Conservation (phyloP, 35 echinoderm and acorn worm genomes). For the Ptychodera flava region DNA sequence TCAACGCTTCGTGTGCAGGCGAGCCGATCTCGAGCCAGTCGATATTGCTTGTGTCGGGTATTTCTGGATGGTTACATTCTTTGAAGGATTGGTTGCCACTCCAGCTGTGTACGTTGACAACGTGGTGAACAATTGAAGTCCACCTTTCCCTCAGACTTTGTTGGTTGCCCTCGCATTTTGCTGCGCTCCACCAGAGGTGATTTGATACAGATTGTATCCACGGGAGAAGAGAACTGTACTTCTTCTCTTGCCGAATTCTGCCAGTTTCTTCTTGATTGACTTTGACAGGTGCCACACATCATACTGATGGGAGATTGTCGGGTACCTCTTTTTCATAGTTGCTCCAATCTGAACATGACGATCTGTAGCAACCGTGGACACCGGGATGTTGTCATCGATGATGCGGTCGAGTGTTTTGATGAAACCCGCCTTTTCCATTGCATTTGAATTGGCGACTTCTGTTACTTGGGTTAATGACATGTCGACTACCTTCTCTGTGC, state of each 20-base stretch:
- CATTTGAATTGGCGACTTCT: too few relatives aligned
- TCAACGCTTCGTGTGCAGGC: constrained; percentile 28
- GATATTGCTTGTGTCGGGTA: neutral
- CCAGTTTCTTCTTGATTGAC: constrained; percentile 21
- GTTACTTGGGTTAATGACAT: constrained; percentile 9
- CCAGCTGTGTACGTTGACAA: constrained; percentile 39
- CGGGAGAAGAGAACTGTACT: constrained; percentile 6
- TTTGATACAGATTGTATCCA: constrained; percentile 34
- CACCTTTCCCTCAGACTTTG: constrained; percentile 40
- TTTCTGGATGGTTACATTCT: constrained; percentile 18
- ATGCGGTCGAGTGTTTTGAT: too few relatives aligned
- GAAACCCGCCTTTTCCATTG: too few relatives aligned
- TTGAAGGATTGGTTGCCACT: constrained; percentile 21
- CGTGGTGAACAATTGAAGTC: constrained; percentile 35
- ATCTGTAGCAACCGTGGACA: too few relatives aligned
- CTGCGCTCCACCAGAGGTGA: constrained; percentile 39
- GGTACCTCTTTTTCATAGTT: constrained; percentile 19
- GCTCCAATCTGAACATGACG: constrained; percentile 35
- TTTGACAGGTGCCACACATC: constrained; percentile 42
- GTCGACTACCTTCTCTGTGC: constrained; percentile 19
- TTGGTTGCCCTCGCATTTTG: neutral
- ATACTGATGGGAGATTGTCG: constrained; percentile 35
- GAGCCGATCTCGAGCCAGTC: constrained; percentile 34
- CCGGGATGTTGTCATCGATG: too few relatives aligned
- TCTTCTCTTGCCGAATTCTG: constrained; percentile 10